Evolutionary conservation across 2,797 vertebrate species (phyloP).

Genomic region (Furcifer pardalis): DNA sequence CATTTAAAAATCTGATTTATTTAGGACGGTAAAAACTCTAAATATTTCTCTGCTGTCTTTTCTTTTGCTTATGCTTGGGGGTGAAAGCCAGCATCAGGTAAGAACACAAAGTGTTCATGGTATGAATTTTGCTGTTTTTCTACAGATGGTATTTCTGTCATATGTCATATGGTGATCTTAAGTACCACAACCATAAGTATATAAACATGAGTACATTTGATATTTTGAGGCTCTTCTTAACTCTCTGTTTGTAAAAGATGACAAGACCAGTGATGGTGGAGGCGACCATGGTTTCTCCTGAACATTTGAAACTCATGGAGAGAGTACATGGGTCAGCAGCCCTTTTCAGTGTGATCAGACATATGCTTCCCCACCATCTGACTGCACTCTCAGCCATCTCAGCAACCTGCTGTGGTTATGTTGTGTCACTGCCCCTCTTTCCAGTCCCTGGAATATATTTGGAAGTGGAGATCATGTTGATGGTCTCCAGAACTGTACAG

Average conservation of each 20-base stretch:
- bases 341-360: too few species aligned
- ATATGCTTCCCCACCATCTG: background rate
- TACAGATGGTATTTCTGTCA: background rate
- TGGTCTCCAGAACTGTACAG: background rate
- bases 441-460: background rate
- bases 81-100: constrained; percentile 88
- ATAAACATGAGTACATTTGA: background rate
- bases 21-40: constrained; percentile 65
- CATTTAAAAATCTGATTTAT: constrained; percentile 32
- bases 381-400: background rate
- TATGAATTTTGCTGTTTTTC: constrained; percentile 24
- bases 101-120: constrained; percentile 70
- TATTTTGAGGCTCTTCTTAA: constrained; percentile 32
- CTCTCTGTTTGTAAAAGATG: constrained; percentile 26
- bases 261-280: background rate
- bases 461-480: background rate
- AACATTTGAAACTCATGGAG: background rate
- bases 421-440: background rate
- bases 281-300: background rate
- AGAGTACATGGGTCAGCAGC: background rate
- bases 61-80: constrained; percentile 86
- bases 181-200: constrained; percentile 6
- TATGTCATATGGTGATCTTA: too few species aligned
- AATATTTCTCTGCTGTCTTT: constrained; percentile 80
- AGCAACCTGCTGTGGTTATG: background rate